These are phyloP conservation scores for human (Homo sapiens) DNA, from an alignment of 2,113 vertebrate species.

Conservation along the genomic window DNA sequence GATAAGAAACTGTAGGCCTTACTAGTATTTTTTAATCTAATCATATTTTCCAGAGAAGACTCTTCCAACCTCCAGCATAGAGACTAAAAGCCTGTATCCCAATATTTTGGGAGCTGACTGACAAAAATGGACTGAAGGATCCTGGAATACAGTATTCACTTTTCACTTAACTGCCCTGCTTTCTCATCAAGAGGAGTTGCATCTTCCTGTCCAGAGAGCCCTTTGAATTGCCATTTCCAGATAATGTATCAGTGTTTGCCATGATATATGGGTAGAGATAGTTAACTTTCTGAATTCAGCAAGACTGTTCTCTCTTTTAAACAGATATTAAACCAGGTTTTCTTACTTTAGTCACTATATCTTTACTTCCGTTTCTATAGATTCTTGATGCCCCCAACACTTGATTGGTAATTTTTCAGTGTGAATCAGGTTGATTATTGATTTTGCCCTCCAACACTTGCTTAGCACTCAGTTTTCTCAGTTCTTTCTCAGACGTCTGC, in stretches of 20 bases:
- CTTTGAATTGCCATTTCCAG: not conserved
- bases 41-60: not conserved
- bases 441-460: not conserved
- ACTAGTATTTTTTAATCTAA: not conserved
- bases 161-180: not conserved
- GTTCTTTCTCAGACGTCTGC: not conserved
- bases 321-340: not conserved
- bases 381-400: not conserved
- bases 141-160: not conserved
- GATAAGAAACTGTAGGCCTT: not conserved
- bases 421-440: not conserved
- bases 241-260: not conserved
- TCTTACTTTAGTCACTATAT: not conserved
- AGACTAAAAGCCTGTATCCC: not conserved
- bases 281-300: not conserved
- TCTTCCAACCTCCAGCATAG: not conserved
- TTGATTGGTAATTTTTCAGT: not conserved
- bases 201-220: not conserved
- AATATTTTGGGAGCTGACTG: not conserved
- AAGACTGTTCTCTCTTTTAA: not conserved
- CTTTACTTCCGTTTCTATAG: not conserved
- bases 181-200: not conserved
- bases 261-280: too few species aligned
- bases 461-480: not conserved
- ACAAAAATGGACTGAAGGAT: not conserved